Base-by-base conservation (phyloP, 2,113 vertebrate genomes). In the Cyprinodon variegatus region DNA sequence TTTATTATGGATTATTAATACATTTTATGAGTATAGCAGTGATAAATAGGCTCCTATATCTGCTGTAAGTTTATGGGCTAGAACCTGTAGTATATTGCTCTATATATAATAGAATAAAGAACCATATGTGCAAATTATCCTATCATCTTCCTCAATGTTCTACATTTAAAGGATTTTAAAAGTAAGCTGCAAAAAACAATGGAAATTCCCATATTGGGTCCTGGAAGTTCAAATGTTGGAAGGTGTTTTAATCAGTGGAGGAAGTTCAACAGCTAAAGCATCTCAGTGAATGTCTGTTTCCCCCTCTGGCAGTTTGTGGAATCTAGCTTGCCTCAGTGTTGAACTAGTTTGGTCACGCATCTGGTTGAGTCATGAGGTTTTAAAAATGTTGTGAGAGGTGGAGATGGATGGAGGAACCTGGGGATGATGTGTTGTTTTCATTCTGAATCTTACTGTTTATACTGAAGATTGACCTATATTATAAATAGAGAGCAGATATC, bases 291-390 rank as follows among this genome's bases (percentile, higher is more conserved):
- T 6, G 14, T 48, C 78, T 20, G 77, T 86, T 86, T 40, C 0
- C 37, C 77, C 87, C 81, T 6, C 65, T 20, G 82, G 84, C 81
- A 15, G 14, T 57, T 15, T 79, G 3, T 65, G 12, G n/a, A 72
- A 74, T 62, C 17, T 9, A 39, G 80, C 64, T 60, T 53, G 36
- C 62, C 66, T 40, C 2, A 22, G 59, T 83, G 61, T 67, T 68
- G 48, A 77, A 71, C 86, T 85, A 74, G 86, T 83, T 77, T 17
- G 75, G 70, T 90, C 83, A 80, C 69, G 81, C 63, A 65, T 15
- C 1, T 57, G 4, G 41, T 65, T 65, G 57, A 57, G 2, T 17
- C 40, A 14, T 60, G 6, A 20, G 3, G 15, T n/a, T 46, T 68
- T 61, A 15, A 57, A 65, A 59, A 64, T 15, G 50, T 22, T 6